These are phyloP conservation scores for Graptemys geographica DNA, from an alignment of 2,797 vertebrate genomes.

Conservation along the genomic window DNA sequence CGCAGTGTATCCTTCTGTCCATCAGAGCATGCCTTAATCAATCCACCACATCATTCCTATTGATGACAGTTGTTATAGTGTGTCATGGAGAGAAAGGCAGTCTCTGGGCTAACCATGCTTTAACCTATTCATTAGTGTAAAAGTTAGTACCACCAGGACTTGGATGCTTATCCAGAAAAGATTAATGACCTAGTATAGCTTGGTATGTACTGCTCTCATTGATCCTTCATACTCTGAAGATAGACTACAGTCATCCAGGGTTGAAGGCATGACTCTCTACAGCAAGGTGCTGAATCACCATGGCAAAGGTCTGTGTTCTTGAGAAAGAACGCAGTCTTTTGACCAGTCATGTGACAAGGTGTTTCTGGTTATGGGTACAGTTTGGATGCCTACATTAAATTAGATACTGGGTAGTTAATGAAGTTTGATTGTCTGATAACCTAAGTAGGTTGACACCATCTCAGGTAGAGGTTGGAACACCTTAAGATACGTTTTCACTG, in stretches of 20 bases:
- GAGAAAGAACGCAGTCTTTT: background rate
- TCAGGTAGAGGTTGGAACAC: accelerated
- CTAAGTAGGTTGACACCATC: background rate
- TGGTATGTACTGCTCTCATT: background rate
- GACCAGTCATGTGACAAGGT: background rate
- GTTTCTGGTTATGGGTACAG: background rate
- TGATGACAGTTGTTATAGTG: no score
- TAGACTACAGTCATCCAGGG: constrained; percentile 9
- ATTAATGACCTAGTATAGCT: background rate
- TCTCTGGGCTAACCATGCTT: no score
- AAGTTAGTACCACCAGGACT: no score
- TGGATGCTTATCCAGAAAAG: no score
- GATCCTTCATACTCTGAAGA: background rate
- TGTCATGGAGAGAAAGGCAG: no score
- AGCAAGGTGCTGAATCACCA: background rate
- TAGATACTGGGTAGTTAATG: background rate
- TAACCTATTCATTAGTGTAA: no score
- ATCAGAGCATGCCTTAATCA: no score
- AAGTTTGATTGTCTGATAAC: background rate
- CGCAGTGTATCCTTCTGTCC: no score
- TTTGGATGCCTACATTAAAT: background rate
- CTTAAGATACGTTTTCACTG: background rate
- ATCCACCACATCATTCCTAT: no score
- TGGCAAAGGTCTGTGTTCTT: background rate
- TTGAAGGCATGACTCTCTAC: background rate